Base-by-base conservation (phyloP, 2,888 invertebrate genomes). In the Polyploca ridens region DNA sequence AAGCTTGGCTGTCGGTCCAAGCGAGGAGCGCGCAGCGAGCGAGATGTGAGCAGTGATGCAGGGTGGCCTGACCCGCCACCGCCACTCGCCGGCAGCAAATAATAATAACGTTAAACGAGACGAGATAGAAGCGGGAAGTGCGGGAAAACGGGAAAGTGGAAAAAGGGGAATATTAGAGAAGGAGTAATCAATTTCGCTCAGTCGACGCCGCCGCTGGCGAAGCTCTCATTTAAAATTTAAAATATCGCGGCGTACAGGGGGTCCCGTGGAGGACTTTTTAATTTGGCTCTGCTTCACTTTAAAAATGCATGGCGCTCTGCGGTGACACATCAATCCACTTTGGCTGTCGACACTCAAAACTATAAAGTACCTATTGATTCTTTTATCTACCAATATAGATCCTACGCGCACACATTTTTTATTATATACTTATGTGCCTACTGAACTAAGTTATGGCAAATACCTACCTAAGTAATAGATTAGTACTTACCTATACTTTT, bases 161-260 rank as follows among this genome's bases (percentile, higher is more conserved):
- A 93, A 91, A 92, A 91, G 90, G 89, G 91, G 91, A 92, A 93
- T 93, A 93, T 93, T 93, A 88, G 91, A 89, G 91, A 90, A 91
- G 89, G 91, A 93, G 93, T 93, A 94, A 94, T 94, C 94, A 94
- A 94, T 94, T 93, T 93, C 90, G 90, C 88, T 90, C 91, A 91
- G 92, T 90, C 89, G 89, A 84, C 88, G 89, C 80, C 81, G 81
- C 87, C 87, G 88, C 85, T 89, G 88, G 89, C 90, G 88, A 88
- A 85, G 88, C 88, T 87, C 91, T 90, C 91, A 93, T 92, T 94
- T 92, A 90, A 91, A 91, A 89, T 92, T 92, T 89, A 94, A 94
- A 94, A 92, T 90, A 91, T 90, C 89, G 88, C 82, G 81, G 85
- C 84, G 85, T 83, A 81, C 82, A 85, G 88, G 89, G 88, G 88